Conservation (phyloP, 2,888 invertebrate genomes). For the Hyalella azteca region DNA sequence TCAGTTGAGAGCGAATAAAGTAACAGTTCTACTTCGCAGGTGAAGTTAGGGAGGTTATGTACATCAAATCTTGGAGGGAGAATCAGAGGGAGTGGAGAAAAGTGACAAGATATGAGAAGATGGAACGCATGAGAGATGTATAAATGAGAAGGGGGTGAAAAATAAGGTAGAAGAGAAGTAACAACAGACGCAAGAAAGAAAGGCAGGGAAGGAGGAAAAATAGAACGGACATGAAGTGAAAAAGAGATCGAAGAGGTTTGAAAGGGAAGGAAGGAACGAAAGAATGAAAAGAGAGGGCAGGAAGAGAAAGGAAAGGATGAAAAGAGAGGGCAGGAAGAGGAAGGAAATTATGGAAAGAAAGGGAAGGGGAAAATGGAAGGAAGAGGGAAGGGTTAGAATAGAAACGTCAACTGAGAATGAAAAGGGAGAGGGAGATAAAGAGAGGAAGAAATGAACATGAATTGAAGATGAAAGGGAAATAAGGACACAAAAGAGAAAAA, state of each 20-base stretch:
- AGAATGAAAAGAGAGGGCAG: neutral
- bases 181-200: neutral
- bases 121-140: neutral
- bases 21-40: too few relatives aligned
- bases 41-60: too few relatives aligned
- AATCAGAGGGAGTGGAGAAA: neutral
- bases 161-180: neutral
- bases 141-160: neutral
- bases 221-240: neutral
- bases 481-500: neutral
- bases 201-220: neutral
- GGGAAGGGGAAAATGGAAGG: neutral
- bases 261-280: neutral
- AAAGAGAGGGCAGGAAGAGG: neutral
- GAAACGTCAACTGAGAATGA: neutral
- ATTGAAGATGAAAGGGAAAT: neutral
- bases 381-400: neutral
- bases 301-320: neutral
- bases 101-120: neutral
- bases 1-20: too few relatives aligned
- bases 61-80: too few relatives aligned
- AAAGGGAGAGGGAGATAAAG: neutral
- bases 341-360: neutral
- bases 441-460: too few relatives aligned
- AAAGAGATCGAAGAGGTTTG: neutral